These are phyloP conservation scores for Leptoclinus maculatus DNA, from an alignment of 2,797 vertebrate genomes.

Conservation along the genomic window DNA sequence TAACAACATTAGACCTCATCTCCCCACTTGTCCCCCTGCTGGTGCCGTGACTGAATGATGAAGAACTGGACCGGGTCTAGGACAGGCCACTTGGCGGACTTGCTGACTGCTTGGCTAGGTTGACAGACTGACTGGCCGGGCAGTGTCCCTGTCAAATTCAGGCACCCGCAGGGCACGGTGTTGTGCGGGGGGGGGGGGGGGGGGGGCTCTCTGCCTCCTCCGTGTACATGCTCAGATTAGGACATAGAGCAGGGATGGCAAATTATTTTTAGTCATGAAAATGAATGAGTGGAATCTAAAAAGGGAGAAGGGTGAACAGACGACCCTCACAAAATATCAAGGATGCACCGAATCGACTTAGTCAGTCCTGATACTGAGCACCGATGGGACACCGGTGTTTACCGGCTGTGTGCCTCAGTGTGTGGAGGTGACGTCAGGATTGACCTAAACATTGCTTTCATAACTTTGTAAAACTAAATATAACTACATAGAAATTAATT, in stretches of 20 bases:
- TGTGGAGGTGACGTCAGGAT: neutral
- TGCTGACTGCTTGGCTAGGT: slow-evolving; percentile 33
- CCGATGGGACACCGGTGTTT: neutral
- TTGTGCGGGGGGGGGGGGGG: slow-evolving; percentile 39
- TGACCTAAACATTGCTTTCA: neutral
- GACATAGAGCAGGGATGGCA: slow-evolving; percentile 47
- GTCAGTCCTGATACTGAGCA: too few species aligned
- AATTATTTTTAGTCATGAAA: slow-evolving; percentile 55
- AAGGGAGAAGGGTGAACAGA: slow-evolving; percentile 22
- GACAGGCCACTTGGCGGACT: slow-evolving; percentile 41
- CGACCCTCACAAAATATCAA: neutral
- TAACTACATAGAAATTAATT: neutral
- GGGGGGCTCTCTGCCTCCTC: slow-evolving; percentile 47
- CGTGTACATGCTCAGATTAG: slow-evolving; percentile 29
- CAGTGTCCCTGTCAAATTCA: slow-evolving; percentile 51
- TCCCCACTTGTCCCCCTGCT: slow-evolving; percentile 54
- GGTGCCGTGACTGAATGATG: slow-evolving; percentile 50
- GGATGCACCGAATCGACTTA: neutral
- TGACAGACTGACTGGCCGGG: slow-evolving; percentile 37
- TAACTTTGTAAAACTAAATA: neutral
- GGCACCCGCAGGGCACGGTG: slow-evolving; percentile 44
- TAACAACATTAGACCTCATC: slow-evolving; percentile 65
- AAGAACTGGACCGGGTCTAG: slow-evolving; percentile 35
- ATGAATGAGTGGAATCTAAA: slow-evolving; percentile 39
- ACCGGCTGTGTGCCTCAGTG: too few species aligned